These are phyloP conservation scores for Muscicapa striata DNA, from an alignment of 2,797 vertebrate genomes.

Conservation along the genomic window DNA sequence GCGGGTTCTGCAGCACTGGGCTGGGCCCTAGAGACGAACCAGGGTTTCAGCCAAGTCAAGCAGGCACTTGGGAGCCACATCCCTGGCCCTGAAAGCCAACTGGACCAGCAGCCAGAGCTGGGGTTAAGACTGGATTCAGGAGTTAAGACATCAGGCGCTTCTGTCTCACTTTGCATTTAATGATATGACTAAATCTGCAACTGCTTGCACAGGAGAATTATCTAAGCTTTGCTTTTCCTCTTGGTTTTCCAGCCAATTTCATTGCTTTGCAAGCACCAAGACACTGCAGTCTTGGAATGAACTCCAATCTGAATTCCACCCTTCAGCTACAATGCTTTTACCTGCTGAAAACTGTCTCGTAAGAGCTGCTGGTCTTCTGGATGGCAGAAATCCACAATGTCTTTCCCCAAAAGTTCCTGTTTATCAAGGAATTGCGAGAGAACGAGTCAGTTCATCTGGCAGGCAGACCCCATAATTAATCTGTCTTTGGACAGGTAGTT, in stretches of 20 bases:
- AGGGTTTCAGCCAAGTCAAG: constrained; percentile 47
- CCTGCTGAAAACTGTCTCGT: constrained; percentile 97
- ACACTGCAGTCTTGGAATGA: background rate
- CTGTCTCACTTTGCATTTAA: background rate
- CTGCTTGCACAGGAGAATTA: background rate
- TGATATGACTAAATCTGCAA: background rate
- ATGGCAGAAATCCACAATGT: constrained; percentile 91
- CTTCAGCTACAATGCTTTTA: constrained; percentile 4
- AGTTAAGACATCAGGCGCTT: constrained; percentile 31
- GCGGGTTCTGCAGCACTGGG: constrained; percentile 46
- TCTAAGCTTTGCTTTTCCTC: background rate
- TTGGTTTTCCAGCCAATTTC: background rate
- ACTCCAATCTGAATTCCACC: background rate
- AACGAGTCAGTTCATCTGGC: background rate
- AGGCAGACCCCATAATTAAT: background rate
- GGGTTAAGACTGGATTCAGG: background rate
- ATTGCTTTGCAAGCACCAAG: background rate
- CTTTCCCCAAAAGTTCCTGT: constrained; percentile 95
- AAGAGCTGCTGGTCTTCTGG: constrained; percentile 93
- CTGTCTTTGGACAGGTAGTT: background rate
- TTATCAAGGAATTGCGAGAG: background rate
- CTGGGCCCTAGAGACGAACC: constrained; percentile 66
- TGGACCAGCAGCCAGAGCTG: constrained; percentile 26
- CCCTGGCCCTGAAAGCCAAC: constrained; percentile 40
- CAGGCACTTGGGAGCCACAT: constrained; percentile 19